Conservation (phyloP, 1,140 invertebrate species). For the Drosophila navojoa region DNA sequence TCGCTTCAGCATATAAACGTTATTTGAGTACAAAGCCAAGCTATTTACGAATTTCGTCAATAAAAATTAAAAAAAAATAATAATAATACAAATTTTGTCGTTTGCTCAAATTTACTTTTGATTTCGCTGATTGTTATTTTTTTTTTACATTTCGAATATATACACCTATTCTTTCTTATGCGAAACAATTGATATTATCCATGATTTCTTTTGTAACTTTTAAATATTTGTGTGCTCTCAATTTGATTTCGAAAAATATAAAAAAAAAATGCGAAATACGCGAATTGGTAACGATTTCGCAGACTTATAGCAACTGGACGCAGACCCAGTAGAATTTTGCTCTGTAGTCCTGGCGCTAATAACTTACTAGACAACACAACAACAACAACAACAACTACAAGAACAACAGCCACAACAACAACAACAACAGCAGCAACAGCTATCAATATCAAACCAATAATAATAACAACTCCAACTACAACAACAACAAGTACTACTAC, state of each 20-base stretch:
- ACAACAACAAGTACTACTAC: constrained; percentile 49
- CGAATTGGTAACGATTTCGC: constrained; percentile 49
- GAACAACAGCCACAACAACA: constrained; percentile 39
- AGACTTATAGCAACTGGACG: constrained; percentile 82
- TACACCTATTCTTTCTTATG: neutral
- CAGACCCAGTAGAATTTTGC: constrained; percentile 81
- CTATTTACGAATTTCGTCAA: no score
- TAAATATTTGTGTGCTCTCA: constrained; percentile 25
- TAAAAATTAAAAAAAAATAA: neutral
- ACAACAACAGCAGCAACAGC: constrained; percentile 30
- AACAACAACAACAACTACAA: constrained; percentile 41
- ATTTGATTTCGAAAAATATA: constrained; percentile 7
- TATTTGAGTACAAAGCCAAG: no score
- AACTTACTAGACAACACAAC: constrained; percentile 65
- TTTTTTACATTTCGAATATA: constrained; percentile 19
- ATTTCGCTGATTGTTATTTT: neutral
- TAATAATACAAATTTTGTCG: no score
- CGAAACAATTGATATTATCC: neutral
- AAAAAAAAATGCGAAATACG: constrained; percentile 8
- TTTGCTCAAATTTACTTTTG: no score
- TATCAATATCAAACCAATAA: constrained; percentile 53
- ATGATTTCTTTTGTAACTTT: constrained; percentile 16
- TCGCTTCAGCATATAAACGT: no score
- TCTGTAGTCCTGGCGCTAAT: constrained; percentile 74
- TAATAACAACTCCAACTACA: constrained; percentile 48